phyloP scores from a whole-genome alignment of 2,888 invertebrate genomes.

The Drymonia ruficornis region DNA sequence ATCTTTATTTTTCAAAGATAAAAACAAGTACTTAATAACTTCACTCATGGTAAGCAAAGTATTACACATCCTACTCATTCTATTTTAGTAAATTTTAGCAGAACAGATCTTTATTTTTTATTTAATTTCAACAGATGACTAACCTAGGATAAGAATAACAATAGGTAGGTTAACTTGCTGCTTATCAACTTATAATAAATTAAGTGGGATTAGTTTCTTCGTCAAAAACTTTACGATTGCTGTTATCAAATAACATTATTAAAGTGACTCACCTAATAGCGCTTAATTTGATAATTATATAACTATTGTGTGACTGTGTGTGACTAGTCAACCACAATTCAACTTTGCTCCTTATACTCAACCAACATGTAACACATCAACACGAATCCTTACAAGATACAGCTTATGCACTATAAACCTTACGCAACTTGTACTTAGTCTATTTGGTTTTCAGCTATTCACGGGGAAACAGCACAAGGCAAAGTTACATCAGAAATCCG shows the following conservation, averaged over 20 bases:
- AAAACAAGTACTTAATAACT: no score
- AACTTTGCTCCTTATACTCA: neutral
- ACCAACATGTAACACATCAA: no score
- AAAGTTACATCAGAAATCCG: slow-evolving; percentile 23
- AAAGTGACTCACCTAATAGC: neutral
- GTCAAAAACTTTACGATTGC: neutral
- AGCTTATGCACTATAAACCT: slow-evolving; percentile 11
- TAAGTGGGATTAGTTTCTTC: neutral
- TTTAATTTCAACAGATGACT: no score
- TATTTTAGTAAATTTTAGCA: no score
- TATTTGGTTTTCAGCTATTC: slow-evolving; percentile 25
- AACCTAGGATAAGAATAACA: no score
- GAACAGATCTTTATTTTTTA: no score
- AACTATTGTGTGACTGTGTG: no score
- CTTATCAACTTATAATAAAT: neutral
- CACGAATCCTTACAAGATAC: neutral
- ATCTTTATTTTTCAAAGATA: no score
- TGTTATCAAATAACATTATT: neutral
- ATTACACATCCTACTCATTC: no score
- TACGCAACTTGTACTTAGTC: slow-evolving; percentile 33
- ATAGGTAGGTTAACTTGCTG: no score
- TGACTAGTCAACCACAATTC: neutral
- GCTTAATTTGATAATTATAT: neutral
- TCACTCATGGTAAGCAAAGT: no score
- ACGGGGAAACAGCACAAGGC: slow-evolving; percentile 29